These are phyloP conservation scores for Stenopsyche tienmushanensis DNA, from an alignment of 1,140 invertebrate species.

Conservation along the genomic window DNA sequence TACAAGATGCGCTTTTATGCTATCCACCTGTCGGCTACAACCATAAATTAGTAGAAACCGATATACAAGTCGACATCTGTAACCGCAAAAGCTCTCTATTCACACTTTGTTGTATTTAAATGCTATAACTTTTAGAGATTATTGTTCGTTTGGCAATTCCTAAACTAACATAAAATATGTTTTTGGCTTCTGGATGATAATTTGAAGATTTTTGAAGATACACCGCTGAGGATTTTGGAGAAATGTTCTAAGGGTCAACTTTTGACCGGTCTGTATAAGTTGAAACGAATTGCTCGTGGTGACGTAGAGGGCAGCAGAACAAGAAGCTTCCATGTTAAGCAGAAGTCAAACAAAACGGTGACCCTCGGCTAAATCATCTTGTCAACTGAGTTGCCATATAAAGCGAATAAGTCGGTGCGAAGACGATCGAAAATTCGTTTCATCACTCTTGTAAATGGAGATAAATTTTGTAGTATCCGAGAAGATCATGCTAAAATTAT, in stretches of 20 bases:
- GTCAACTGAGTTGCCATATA: conserved; percentile 6
- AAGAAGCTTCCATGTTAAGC: conserved; percentile 5
- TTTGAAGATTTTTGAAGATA: no score
- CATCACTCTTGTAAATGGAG: conserved; percentile 4
- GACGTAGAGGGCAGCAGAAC: conserved; percentile 1
- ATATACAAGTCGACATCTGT: background rate
- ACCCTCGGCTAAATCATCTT: conserved; percentile 16
- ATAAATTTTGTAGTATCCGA: background rate
- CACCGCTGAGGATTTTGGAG: background rate
- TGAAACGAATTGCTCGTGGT: conserved; percentile 13
- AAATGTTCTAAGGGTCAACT: conserved; percentile 8
- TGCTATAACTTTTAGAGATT: background rate
- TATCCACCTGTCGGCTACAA: conserved; percentile 2
- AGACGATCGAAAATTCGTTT: conserved; percentile 8
- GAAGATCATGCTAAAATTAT: no score
- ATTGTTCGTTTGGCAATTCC: no score
- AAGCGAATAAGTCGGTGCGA: background rate
- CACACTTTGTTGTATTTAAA: background rate
- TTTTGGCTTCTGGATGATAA: no score
- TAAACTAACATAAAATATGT: no score
- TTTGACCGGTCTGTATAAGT: conserved; percentile 21
- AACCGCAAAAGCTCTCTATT: background rate
- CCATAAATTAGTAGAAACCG: background rate
- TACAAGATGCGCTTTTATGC: conserved; percentile 3
- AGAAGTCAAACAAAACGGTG: conserved; percentile 7